Percentiles rank a stretch among this genome's conserved stretches.
Conservation (phyloP, 2,113 vertebrate genomes). For the Lepus americanus region DNA sequence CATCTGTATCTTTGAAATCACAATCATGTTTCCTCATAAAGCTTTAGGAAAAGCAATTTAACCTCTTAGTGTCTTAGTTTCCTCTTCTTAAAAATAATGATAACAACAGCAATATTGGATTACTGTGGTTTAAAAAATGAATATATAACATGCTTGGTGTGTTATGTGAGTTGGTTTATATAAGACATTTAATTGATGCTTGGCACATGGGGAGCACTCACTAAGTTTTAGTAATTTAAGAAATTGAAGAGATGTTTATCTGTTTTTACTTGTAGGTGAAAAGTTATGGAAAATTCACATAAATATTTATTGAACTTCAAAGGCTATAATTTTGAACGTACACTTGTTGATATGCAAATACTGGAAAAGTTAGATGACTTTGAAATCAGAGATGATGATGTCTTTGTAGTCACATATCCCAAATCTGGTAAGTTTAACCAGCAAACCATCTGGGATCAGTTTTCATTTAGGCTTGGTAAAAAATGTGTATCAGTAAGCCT, state of each 20-base stretch:
- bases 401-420: constrained; percentile 60
- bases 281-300: neutral
- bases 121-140: neutral
- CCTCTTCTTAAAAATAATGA: neutral
- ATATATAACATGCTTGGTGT: neutral
- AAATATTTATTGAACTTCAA: neutral
- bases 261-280: constrained; percentile 48
- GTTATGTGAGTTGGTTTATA: neutral
- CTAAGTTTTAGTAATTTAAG: neutral
- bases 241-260: neutral
- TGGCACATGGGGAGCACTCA: neutral
- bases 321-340: neutral
- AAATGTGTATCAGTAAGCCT: neutral
- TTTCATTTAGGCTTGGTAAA: neutral
- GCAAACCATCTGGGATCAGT: neutral
- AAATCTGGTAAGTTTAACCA: constrained; percentile 70
- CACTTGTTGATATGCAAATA: accelerated
- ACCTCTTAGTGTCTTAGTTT: neutral
- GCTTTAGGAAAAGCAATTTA: neutral
- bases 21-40: neutral
- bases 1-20: neutral
- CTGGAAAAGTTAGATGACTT: constrained; percentile 54
- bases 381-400: constrained; percentile 66
- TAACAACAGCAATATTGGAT: neutral
- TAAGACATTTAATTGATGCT: neutral